Conservation (phyloP, 1,140 invertebrate species). For the Anastrepha ludens region DNA sequence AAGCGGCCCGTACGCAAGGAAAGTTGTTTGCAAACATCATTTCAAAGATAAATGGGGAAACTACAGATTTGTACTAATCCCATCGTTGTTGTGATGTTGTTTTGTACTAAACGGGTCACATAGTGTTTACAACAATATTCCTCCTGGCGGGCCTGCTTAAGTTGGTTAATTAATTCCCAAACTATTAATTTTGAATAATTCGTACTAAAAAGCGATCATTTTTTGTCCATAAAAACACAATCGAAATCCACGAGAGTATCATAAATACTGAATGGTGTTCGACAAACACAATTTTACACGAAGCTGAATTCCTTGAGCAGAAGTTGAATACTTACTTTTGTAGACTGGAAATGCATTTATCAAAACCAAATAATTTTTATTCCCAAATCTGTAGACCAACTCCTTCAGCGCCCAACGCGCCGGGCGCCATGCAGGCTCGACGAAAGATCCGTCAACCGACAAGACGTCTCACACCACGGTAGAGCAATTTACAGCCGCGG, state of each 20-base stretch:
- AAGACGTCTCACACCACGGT: conserved; percentile 56
- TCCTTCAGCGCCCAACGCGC: background rate
- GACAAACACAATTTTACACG: background rate
- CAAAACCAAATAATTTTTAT: background rate
- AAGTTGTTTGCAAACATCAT: no score
- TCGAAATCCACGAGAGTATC: background rate
- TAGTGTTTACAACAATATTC: no score
- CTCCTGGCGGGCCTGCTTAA: background rate
- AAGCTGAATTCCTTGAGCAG: background rate
- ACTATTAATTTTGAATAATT: background rate
- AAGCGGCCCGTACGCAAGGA: no score
- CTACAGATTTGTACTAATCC: no score
- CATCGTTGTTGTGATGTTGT: no score
- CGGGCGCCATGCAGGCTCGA: conserved; percentile 32
- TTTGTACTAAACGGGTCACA: no score
- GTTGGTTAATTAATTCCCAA: background rate
- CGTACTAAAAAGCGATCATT: background rate
- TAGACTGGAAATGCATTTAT: background rate
- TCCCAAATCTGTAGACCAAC: background rate
- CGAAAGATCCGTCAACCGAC: conserved; percentile 43
- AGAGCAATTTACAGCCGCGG: conserved; percentile 48
- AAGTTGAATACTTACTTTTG: background rate
- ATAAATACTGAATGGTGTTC: background rate
- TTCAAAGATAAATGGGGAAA: no score
- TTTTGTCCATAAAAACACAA: no score